Base-by-base conservation (phyloP, 2,888 invertebrate species). In the Drosophila pegasa region DNA sequence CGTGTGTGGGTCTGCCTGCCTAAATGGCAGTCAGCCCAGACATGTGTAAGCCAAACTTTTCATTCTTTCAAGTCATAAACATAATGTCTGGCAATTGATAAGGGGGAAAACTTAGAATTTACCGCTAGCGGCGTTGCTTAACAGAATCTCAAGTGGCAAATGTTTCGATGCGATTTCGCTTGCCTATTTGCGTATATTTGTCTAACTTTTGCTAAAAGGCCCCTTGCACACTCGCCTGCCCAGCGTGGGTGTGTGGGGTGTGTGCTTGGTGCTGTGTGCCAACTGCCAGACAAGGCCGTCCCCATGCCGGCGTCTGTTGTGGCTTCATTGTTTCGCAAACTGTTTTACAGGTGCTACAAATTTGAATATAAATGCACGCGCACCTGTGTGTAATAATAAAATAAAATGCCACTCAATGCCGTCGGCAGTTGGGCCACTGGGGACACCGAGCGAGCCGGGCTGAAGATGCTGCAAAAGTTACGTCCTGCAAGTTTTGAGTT, bases 321-420 rank as follows among this genome's bases (percentile, higher is more conserved):
- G 71, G 73, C 88, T 86, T 88, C 80, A 83, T 83, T 86, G 88
- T 83, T 83, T 83, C 55, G 38, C 61, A 76, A 82, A 86, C 74
- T 86, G 84, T 74, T 86, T 74, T 80, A 79, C 84, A 88, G 88
- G 71, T 88, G 88, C 84, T 83, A 80, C 88, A 88, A 88, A 83
- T 83, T 83, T 83, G 74, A 83, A 83, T 83, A 83, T 71, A 83
- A 88, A 88, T 83, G 70, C 84, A 69, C 71, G 74, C 62, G 59
- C 87, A 75, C 70, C 86, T 87, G 86, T 81, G 83, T 82, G 73
- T 67, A 75, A 79, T 88, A 86, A 88, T 86, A 82, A 79, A 88
- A 86, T 83, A 71, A 83, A 88, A 83, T 88, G 79, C 79, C 67
- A 75, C 74, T 78, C 85, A 87, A 87, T 71, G 78, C 66, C 69